Percentiles rank a stretch among this genome's conserved stretches.
phyloP scores from a whole-genome alignment of 2,888 invertebrate species.

The Scotopteryx bipunctaria region DNA sequence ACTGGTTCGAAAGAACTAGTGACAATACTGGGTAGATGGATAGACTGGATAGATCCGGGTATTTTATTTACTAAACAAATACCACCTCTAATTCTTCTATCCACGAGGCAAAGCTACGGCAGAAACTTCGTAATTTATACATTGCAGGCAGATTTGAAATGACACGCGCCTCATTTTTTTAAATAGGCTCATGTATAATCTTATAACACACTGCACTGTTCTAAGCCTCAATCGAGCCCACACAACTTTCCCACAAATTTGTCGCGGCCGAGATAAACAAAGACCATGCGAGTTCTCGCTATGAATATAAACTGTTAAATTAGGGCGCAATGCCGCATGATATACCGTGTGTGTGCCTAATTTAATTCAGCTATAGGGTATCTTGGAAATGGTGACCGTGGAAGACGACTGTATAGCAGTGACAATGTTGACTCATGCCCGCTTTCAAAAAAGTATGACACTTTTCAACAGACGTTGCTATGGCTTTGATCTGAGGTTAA shows the following conservation, averaged over 20 bases:
- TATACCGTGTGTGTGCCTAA: conserved; percentile 69
- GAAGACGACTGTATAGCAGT: neutral
- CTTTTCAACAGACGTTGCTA: too few species aligned
- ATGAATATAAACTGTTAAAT: conserved; percentile 81
- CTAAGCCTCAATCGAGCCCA: conserved; percentile 20
- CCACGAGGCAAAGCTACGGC: too few species aligned
- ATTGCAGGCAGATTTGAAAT: neutral
- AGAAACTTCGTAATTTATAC: neutral
- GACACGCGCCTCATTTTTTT: neutral
- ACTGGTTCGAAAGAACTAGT: too few species aligned
- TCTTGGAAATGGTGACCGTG: neutral
- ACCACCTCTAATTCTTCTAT: neutral
- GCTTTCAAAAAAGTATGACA: neutral
- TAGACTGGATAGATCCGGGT: too few species aligned
- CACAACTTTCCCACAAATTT: conserved; percentile 68
- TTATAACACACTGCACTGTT: conserved; percentile 5
- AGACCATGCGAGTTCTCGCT: conserved; percentile 56
- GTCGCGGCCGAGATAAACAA: conserved; percentile 71
- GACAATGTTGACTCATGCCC: neutral
- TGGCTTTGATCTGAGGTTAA: too few species aligned
- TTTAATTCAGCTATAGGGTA: conserved; percentile 63
- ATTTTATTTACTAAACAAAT: too few species aligned
- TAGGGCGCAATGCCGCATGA: conserved; percentile 64
- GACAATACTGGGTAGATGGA: too few species aligned
- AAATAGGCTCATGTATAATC: conserved; percentile 14